phyloP scores from a whole-genome alignment of 2,888 invertebrate species.

The Drosophila atripex region DNA sequence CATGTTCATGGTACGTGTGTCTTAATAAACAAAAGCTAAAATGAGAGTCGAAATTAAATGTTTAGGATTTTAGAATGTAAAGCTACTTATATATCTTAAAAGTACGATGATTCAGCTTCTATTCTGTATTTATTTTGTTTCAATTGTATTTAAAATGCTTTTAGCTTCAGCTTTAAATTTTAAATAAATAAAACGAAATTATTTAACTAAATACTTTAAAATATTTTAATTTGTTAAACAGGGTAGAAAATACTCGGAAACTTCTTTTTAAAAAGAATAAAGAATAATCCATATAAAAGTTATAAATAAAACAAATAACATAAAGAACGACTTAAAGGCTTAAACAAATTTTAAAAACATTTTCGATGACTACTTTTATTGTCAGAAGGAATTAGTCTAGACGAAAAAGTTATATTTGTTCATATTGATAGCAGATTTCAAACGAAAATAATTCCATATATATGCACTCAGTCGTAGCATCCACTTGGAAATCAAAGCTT shows the following conservation, averaged over 20 bases:
- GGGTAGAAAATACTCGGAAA: too few relatives aligned
- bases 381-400: neutral
- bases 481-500: slow-evolving; percentile 5
- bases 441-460: neutral
- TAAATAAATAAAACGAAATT: too few relatives aligned
- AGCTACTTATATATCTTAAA: neutral
- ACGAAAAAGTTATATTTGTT: neutral
- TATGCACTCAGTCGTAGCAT: neutral
- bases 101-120: neutral
- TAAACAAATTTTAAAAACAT: neutral
- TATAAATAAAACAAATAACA: neutral
- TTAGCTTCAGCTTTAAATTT: too few relatives aligned
- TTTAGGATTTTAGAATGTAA: neutral
- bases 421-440: neutral
- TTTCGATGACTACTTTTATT: neutral
- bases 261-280: too few relatives aligned
- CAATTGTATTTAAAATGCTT: too few relatives aligned
- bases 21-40: neutral
- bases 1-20: slow-evolving; percentile 9
- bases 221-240: too few relatives aligned
- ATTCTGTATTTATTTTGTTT: too few relatives aligned
- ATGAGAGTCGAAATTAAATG: neutral
- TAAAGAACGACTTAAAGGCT: neutral
- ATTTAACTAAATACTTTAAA: too few relatives aligned
- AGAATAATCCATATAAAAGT: too few relatives aligned